These are phyloP conservation scores for Ectemnius lituratus DNA, from an alignment of 2,888 invertebrate species.

Conservation along the genomic window DNA sequence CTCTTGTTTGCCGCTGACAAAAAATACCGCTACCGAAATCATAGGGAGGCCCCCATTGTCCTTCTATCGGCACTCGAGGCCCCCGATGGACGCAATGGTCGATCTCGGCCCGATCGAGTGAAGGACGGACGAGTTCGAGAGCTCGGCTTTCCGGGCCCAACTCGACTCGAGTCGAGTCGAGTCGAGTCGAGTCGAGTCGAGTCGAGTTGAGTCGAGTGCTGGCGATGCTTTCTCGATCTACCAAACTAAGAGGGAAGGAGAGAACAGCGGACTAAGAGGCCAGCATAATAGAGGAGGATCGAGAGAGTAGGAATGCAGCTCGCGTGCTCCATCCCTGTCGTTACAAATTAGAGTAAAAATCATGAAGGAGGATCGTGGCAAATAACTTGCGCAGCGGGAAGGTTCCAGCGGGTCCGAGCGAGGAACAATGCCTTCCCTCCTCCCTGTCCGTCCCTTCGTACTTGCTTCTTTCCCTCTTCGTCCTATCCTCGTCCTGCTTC, in stretches of 20 bases:
- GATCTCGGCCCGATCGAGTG: conserved; percentile 5
- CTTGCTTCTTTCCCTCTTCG: conserved; percentile 18
- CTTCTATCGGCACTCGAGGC: conserved; percentile 8
- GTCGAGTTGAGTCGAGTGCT: not conserved
- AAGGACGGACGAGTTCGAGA: conserved; percentile 5
- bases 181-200: conserved; percentile 4
- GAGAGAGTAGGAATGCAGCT: conserved; percentile 69
- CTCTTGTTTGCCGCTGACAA: conserved; percentile 68
- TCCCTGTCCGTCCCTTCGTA: conserved; percentile 34
- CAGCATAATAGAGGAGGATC: conserved; percentile 29
- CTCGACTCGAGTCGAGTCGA: conserved; percentile 38
- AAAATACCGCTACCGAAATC: conserved; percentile 73
- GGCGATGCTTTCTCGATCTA: conserved; percentile 49
- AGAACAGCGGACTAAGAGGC: not conserved
- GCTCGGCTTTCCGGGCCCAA: not conserved
- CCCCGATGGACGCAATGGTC: conserved; percentile 28
- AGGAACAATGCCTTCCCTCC: conserved; percentile 61
- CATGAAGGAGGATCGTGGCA: conserved; percentile 74
- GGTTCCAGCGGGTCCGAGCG: conserved; percentile 53
- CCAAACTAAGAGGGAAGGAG: conserved; percentile 25
- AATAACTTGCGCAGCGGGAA: conserved; percentile 75
- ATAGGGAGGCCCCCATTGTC: conserved; percentile 67
- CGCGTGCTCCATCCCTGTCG: conserved; percentile 75
- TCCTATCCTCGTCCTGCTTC: conserved; percentile 8
- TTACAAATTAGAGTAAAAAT: conserved; percentile 77